These are phyloP conservation scores for Gobio gobio DNA, from an alignment of 2,113 vertebrate genomes.

Conservation along the genomic window DNA sequence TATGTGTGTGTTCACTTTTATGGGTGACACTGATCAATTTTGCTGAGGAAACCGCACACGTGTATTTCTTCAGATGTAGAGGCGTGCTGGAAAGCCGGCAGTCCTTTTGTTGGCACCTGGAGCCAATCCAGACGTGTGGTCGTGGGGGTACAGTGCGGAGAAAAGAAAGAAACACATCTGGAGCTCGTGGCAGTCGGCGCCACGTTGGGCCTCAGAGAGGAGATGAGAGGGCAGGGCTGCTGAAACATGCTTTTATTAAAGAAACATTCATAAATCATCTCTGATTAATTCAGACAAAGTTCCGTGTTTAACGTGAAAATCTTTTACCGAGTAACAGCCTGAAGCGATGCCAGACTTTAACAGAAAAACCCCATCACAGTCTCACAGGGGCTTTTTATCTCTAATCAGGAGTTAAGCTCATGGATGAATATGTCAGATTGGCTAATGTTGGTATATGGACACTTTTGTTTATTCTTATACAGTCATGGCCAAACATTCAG, in stretches of 20 bases:
- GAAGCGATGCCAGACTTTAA: not conserved
- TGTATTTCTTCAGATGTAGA: slow-evolving; percentile 18
- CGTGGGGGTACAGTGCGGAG: not conserved
- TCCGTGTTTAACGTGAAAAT: not conserved
- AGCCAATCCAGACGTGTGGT: slow-evolving; percentile 30
- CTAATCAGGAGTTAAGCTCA: not conserved
- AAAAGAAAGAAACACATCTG: slow-evolving; percentile 44
- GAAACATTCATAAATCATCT: slow-evolving; percentile 29
- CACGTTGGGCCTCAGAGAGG: slow-evolving; percentile 20
- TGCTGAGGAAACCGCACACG: slow-evolving; percentile 12
- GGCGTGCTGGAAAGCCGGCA: not conserved
- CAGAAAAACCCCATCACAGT: not conserved
- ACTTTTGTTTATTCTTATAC: not conserved
- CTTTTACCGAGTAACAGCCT: not conserved
- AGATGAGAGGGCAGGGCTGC: slow-evolving; percentile 27
- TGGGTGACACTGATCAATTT: not conserved
- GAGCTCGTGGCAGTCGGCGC: slow-evolving; percentile 18
- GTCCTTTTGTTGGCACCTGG: slow-evolving; percentile 21
- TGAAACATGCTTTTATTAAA: slow-evolving; percentile 25
- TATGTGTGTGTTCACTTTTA: slow-evolving; percentile 11
- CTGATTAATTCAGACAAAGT: not conserved
- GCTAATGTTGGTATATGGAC: not conserved
- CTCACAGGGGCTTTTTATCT: not conserved
- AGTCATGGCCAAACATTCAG: not conserved
- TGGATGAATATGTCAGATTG: not conserved